Evolutionary conservation across 2,797 vertebrate genomes (phyloP), one percentile per base, ranked within the genome.

Genomic region (Pipistrellus pygmaeus): DNA sequence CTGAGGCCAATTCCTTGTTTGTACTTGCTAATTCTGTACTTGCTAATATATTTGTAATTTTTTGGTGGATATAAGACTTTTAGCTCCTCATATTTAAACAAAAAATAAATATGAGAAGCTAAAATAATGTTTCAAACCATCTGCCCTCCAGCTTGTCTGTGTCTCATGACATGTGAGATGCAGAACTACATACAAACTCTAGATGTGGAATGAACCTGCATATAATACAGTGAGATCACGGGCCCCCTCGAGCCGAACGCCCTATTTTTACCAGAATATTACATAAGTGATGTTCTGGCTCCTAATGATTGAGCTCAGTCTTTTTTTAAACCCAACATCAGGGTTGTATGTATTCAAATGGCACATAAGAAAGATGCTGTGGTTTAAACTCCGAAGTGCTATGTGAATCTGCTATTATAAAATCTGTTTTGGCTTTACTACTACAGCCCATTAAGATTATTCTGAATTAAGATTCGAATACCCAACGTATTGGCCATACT

Each of bases 301-400:
- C 75, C 73, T 8, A 46, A 9, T 32, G 20, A 64, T 8, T 77
- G 12, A 82, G 20, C 2, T 20, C 21, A 60, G 21, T 57, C 64
- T 77, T 64, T 96, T 96, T 89, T 35, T 8, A 88, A 95, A 72
- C 3, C 44, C 41, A 60, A 93, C 32, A 44, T 41, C 3, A 86
- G 25, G 12, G 38, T 62, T 90, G 90, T 73, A 85, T 66, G 80
- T 60, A 75, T 17, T 82, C n/a, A 87, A 95, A 44, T 1, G 77
- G 23, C 18, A 89, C 18, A 68, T 4, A 1, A 38, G n/a, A 93
- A 83, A 66, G 41, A 38, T 69, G n/a, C 32, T 68, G 35, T 44
- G 55, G 3, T 92, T 77, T 90, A 83, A 85, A 90, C 8, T 75
- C 38, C 71, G 75, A 88, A 77, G 82, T 51, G 38, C 4, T 72